phyloP scores from a whole-genome alignment of 2,888 invertebrate genomes.

The Spisula subtruncata region DNA sequence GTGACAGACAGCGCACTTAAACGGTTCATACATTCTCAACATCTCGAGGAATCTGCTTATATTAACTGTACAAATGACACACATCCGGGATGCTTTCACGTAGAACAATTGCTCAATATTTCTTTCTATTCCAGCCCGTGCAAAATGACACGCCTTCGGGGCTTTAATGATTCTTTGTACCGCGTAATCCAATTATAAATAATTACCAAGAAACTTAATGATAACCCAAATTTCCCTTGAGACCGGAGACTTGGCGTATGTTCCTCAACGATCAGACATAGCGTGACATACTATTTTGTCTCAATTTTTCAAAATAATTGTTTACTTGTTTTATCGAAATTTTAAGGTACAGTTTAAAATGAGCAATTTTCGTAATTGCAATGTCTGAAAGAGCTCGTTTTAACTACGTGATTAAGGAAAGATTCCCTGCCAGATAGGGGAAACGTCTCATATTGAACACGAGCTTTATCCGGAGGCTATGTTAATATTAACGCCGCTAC shows the following conservation, averaged over 20 bases:
- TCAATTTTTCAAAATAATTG: conserved; percentile 38
- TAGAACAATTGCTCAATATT: conserved; percentile 54
- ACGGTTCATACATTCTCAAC: background rate
- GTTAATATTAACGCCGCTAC: background rate
- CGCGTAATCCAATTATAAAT: conserved; percentile 70
- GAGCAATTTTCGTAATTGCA: background rate
- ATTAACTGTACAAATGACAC: conserved; percentile 20
- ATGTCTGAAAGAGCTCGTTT: background rate
- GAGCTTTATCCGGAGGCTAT: background rate
- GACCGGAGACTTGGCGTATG: conserved; percentile 56
- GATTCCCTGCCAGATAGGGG: background rate
- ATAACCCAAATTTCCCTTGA: conserved; percentile 67
- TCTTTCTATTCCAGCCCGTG: conserved; percentile 58
- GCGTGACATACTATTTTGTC: conserved; percentile 45
- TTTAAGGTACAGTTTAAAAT: conserved; percentile 14
- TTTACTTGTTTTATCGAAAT: conserved; percentile 25
- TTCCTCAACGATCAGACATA: conserved; percentile 41
- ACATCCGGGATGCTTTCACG: conserved; percentile 34
- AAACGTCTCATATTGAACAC: background rate
- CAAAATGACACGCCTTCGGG: conserved; percentile 65
- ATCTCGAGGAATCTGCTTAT: background rate
- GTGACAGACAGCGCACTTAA: background rate
- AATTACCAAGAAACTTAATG: conserved; percentile 69
- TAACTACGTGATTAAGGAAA: background rate
- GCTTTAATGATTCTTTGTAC: conserved; percentile 69